These are phyloP conservation scores for Eucriotettix oculatus DNA, from an alignment of 2,888 invertebrate genomes.

Conservation along the genomic window DNA sequence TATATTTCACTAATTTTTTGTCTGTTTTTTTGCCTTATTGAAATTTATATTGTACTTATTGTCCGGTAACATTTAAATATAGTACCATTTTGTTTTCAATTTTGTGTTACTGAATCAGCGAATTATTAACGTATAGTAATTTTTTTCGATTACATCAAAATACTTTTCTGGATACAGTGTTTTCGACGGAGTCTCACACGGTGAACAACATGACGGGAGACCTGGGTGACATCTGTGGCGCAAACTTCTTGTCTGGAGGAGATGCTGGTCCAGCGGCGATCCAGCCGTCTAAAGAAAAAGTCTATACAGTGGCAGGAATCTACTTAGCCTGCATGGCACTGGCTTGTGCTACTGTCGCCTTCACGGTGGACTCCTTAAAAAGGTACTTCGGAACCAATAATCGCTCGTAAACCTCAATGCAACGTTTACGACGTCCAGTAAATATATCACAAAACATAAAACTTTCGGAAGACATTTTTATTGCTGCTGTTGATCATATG, in stretches of 20 bases:
- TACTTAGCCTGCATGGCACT: slow-evolving; percentile 42
- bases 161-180: slow-evolving; percentile 1
- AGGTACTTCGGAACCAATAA: slow-evolving; percentile 22
- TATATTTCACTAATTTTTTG: no score
- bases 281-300: slow-evolving; percentile 33
- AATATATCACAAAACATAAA: no score
- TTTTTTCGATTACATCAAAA: neutral
- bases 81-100: no score
- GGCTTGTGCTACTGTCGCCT: slow-evolving; percentile 38
- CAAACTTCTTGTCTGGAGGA: slow-evolving; percentile 31
- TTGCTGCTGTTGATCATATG: no score
- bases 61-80: no score
- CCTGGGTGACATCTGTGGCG: slow-evolving; percentile 29
- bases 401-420: no score
- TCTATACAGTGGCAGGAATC: slow-evolving; percentile 38
- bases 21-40: no score
- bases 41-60: no score
- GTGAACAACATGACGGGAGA: neutral
- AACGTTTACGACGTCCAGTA: no score
- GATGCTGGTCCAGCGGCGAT: neutral
- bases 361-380: slow-evolving; percentile 44
- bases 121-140: no score
- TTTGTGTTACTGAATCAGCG: no score
- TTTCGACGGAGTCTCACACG: neutral
- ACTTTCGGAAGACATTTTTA: no score